Evolutionary conservation across 2,888 invertebrate species (phyloP).

Genomic region (Spodoptera littoralis): DNA sequence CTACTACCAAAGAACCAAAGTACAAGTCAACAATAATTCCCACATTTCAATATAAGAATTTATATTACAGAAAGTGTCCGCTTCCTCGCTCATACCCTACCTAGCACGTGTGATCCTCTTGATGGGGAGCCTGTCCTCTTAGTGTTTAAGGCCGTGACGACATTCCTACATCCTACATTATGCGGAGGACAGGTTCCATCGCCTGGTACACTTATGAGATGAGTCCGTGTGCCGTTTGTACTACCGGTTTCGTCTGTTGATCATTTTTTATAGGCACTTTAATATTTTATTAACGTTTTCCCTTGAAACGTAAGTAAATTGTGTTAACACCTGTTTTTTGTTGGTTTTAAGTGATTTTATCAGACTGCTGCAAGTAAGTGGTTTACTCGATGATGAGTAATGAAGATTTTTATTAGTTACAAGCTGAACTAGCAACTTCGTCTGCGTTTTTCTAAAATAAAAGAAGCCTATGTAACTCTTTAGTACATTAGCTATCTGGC

Average conservation of each 20-base stretch:
- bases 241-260: constrained; percentile 51
- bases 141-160: constrained; percentile 43
- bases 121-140: constrained; percentile 43
- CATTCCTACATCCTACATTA: constrained; percentile 57
- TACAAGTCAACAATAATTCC: too few species aligned
- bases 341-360: background rate
- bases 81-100: background rate
- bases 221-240: constrained; percentile 52
- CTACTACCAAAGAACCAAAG: too few species aligned
- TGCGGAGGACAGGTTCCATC: constrained; percentile 56
- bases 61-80: background rate
- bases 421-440: too few species aligned
- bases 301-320: constrained; percentile 21
- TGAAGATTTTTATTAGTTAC: too few species aligned
- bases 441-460: too few species aligned
- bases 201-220: constrained; percentile 57
- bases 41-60: too few species aligned
- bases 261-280: constrained; percentile 50
- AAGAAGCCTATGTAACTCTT: too few species aligned
- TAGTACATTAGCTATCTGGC: too few species aligned
- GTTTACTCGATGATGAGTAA: too few species aligned
- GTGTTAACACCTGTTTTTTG: constrained; percentile 23
- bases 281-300: constrained; percentile 44
- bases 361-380: too few species aligned
- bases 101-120: constrained; percentile 30